A percentile compares a stretch with the other conserved stretches of the same genome.
phyloP scores from a whole-genome alignment of 2,888 invertebrate genomes.

The Salticus scenicus region DNA sequence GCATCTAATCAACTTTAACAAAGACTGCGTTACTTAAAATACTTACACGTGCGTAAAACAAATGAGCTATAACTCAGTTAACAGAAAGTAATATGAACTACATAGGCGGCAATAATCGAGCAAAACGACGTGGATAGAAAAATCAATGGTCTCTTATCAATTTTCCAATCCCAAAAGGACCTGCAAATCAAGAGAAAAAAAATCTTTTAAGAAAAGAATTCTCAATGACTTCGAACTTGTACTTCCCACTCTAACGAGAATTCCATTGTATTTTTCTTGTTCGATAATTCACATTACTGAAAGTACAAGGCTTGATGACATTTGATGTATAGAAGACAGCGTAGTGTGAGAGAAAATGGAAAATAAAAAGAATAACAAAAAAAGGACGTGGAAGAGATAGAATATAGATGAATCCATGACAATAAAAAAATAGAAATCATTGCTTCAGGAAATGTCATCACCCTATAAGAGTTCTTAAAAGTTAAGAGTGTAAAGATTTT shows the following conservation, averaged over 20 bases:
- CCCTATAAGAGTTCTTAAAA: background rate
- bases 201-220: conserved; percentile 33
- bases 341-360: background rate
- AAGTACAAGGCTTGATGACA: conserved; percentile 49
- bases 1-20: too few species aligned
- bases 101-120: conserved; percentile 12
- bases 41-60: too few species aligned
- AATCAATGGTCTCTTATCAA: conserved; percentile 58
- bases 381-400: background rate
- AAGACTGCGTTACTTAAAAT: too few species aligned
- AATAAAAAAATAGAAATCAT: background rate
- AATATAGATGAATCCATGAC: background rate
- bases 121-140: conserved; percentile 32
- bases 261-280: conserved; percentile 48
- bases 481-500: background rate
- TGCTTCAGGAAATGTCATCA: background rate
- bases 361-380: background rate
- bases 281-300: conserved; percentile 65
- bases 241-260: conserved; percentile 12
- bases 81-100: background rate
- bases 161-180: conserved; percentile 33
- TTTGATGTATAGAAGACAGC: conserved; percentile 44
- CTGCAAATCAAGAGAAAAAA: background rate
- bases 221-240: conserved; percentile 14
- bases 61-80: background rate